Evolutionary conservation across 2,797 vertebrate genomes (phyloP).

Genomic region (Loris lydekkerianus): DNA sequence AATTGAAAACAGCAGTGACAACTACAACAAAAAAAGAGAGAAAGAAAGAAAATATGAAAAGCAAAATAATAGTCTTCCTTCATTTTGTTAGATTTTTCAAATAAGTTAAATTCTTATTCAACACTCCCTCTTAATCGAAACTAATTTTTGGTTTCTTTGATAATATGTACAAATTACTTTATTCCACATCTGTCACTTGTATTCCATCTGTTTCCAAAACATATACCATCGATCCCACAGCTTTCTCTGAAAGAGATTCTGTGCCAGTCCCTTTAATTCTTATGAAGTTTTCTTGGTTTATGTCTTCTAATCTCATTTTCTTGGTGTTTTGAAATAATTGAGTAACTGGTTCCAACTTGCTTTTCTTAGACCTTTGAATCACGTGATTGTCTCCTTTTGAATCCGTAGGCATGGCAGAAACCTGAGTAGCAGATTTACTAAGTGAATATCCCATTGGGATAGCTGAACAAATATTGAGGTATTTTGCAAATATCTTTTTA

Average conservation of each 20-base stretch:
- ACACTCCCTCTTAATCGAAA: conserved; percentile 44
- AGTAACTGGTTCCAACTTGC: conserved; percentile 62
- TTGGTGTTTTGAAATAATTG: conserved; percentile 78
- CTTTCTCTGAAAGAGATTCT: conserved; percentile 63
- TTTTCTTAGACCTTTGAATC: conserved; percentile 65
- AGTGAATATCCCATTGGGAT: conserved; percentile 75
- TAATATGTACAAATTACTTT: conserved; percentile 41
- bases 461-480: conserved; percentile 8
- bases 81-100: conserved; percentile 60
- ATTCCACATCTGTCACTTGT: conserved; percentile 82
- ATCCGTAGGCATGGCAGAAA: conserved; percentile 59
- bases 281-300: conserved; percentile 55
- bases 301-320: conserved; percentile 76
- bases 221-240: conserved; percentile 58
- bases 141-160: conserved; percentile 48
- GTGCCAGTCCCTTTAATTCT: conserved; percentile 58
- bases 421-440: conserved; percentile 75
- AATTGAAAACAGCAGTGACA: too few species aligned
- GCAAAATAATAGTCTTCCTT: background rate
- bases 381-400: conserved; percentile 71
- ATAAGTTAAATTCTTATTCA: conserved; percentile 44
- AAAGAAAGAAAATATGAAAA: background rate
- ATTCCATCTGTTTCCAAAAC: conserved; percentile 81
- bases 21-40: too few species aligned
- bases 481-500: conserved; percentile 12